phyloP scores from a whole-genome alignment of 2,888 invertebrate species.

The Pomacea canaliculata region DNA sequence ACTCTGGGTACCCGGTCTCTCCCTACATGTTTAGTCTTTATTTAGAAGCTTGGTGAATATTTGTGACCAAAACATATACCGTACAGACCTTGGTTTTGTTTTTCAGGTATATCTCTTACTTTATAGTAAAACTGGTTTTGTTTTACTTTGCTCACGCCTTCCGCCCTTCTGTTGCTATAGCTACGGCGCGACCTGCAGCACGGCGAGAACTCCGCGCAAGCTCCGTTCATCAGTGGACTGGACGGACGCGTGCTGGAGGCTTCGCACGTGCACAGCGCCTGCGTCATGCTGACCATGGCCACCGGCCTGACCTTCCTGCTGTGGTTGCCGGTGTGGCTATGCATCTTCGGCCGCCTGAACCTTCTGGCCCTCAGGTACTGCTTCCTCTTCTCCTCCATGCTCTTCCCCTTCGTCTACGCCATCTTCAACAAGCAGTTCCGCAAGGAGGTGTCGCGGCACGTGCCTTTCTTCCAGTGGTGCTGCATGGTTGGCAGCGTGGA shows the following conservation, averaged over 20 bases:
- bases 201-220: background rate
- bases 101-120: too few relatives aligned
- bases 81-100: too few relatives aligned
- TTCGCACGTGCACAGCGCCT: slow-evolving; percentile 2
- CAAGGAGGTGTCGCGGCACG: background rate
- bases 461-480: background rate
- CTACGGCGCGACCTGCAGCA: too few relatives aligned
- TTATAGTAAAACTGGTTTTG: too few relatives aligned
- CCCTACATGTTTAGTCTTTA: too few relatives aligned
- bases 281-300: background rate
- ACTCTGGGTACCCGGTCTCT: too few relatives aligned
- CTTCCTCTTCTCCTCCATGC: background rate
- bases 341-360: background rate
- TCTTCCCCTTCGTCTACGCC: background rate
- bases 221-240: background rate
- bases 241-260: background rate
- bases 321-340: slow-evolving; percentile 1
- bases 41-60: too few relatives aligned
- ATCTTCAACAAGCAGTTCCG: slow-evolving; percentile 1
- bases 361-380: background rate
- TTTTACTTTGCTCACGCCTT: too few relatives aligned
- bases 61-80: too few relatives aligned
- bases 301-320: background rate
- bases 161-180: too few relatives aligned
- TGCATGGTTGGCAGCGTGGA: background rate